Conservation (phyloP, 2,888 invertebrate genomes). For the Metopia argyrocephala region DNA sequence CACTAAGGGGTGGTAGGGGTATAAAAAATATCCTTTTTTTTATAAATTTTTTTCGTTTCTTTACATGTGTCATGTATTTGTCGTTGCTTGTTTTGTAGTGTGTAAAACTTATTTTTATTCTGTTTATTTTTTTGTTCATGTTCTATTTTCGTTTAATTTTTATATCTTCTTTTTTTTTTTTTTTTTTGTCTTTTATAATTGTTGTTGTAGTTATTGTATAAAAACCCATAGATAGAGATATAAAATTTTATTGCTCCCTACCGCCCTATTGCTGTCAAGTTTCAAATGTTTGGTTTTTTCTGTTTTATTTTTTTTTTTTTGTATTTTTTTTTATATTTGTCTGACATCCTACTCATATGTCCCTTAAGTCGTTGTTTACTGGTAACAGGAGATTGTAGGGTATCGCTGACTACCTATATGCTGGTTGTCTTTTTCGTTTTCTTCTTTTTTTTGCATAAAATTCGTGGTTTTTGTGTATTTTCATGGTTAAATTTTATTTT, state of each 20-base stretch:
- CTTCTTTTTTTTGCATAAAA: background rate
- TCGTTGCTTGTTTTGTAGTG: slow-evolving; percentile 54
- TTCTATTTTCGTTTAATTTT: background rate
- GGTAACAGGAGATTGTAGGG: slow-evolving; percentile 16
- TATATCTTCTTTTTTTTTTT: too few species aligned
- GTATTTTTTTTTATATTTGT: slow-evolving; percentile 52
- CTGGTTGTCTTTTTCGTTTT: slow-evolving; percentile 15
- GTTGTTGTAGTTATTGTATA: background rate
- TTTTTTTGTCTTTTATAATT: background rate
- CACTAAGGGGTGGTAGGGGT: background rate
- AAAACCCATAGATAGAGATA: slow-evolving; percentile 33
- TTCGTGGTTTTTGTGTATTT: slow-evolving; percentile 20
- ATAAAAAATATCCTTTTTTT: slow-evolving; percentile 4
- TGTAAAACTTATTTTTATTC: slow-evolving; percentile 59
- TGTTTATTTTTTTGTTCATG: slow-evolving; percentile 52
- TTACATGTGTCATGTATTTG: slow-evolving; percentile 65
- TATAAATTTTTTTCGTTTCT: slow-evolving; percentile 16
- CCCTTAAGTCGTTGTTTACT: slow-evolving; percentile 1
- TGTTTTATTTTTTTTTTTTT: slow-evolving; percentile 34
- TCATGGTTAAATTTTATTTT: background rate
- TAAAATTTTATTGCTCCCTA: slow-evolving; percentile 71
- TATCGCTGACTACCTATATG: background rate
- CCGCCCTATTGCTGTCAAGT: slow-evolving; percentile 70
- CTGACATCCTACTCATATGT: slow-evolving; percentile 36
- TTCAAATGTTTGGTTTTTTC: slow-evolving; percentile 44